Evolutionary conservation across 2,888 invertebrate species (phyloP), one percentile per base, ranked within the genome.

Genomic region (Linyphia triangularis): DNA sequence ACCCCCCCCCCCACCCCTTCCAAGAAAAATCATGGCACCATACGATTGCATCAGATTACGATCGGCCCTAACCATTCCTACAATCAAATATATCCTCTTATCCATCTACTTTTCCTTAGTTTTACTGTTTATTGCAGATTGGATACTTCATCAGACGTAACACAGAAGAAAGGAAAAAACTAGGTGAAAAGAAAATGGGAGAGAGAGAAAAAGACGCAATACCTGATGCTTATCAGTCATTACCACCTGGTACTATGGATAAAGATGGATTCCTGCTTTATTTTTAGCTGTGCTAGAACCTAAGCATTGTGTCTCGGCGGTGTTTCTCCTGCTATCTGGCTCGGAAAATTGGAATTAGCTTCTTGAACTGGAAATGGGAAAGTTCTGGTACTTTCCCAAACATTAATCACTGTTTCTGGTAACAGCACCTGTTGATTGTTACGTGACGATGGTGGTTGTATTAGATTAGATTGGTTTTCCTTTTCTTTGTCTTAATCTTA

Each of bases 161-260:
- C n/a, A 33, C 19, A 33, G 61, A 13, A 61, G 37, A 22, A 61
- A 33, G 10, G 9, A 7, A 43, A 9, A 65, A 63, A n/a, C n/a
- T n/a, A n/a, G n/a, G n/a, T 7, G 43, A 65, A 43, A 65, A 65
- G 51, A 33, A 51, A 10, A 43, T 43, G 24, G n/a, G 1, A 69
- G 19, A 16, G 59, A 61, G 2, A 37, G 2, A 63, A 75, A 65
- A 51, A 28, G 75, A 57, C 9, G 75, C 75, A 51, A 77, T 84
- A 69, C 73, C 84, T 84, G 75, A 84, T 84, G 75, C 69, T 75
- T 84, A 84, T 84, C 75, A 77, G 65, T 84, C 84, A 84, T 84
- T 84, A 67, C 84, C 84, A 84, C 84, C 67, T 77, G 75, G 67
- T 40, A 69, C 75, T 57, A 37, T 40, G 51, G 59, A 67, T 65